phyloP scores from a whole-genome alignment of 1,140 invertebrate species.

The Penaeus vannamei region DNA sequence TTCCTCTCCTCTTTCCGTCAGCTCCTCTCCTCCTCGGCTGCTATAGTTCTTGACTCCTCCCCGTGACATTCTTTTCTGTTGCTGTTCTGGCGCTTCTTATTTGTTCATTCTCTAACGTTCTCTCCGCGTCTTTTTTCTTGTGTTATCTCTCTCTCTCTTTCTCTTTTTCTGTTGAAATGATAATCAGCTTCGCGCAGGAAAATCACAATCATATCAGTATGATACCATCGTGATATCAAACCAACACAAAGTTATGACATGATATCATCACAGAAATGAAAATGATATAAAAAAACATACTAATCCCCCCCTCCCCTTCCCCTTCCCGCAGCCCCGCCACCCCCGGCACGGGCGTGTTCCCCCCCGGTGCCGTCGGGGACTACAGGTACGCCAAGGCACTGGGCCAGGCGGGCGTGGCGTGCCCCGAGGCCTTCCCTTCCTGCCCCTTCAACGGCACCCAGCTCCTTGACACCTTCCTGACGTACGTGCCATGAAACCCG shows the following conservation, averaged over 20 bases:
- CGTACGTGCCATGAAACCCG: slow-evolving; percentile 28
- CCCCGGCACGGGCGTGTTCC: neutral
- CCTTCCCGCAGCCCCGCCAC: neutral
- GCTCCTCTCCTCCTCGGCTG: no score
- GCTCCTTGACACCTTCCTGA: slow-evolving; percentile 29
- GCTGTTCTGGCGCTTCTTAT: no score
- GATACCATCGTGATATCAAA: no score
- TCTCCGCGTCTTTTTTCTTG: no score
- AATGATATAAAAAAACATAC: neutral
- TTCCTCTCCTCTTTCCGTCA: neutral
- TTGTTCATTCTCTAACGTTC: no score
- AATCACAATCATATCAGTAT: no score
- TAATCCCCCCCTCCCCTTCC: neutral
- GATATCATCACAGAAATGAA: neutral
- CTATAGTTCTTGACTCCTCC: no score
- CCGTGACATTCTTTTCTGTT: no score
- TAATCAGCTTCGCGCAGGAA: no score
- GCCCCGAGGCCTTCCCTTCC: slow-evolving; percentile 14
- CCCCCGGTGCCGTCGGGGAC: slow-evolving; percentile 10
- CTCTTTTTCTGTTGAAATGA: no score
- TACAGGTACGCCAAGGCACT: slow-evolving; percentile 21
- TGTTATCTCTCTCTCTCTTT: no score
- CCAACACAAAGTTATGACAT: neutral
- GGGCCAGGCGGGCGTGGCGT: slow-evolving; percentile 11
- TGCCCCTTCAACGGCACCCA: slow-evolving; percentile 42